These are phyloP conservation scores for Taurulus bubalis DNA, from an alignment of 2,113 vertebrate species.

Conservation along the genomic window DNA sequence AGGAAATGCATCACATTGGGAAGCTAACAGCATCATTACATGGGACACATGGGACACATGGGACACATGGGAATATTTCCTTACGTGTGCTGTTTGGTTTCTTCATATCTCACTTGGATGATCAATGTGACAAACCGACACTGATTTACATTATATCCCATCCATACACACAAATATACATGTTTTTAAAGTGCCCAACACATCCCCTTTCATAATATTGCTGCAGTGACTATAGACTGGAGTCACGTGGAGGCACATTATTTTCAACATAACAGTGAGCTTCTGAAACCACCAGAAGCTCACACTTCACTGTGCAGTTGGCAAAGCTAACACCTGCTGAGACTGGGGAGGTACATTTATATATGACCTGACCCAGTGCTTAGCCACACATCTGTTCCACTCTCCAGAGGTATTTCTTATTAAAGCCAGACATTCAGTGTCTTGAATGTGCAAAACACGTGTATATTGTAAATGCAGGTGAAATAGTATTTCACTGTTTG, in stretches of 20 bases:
- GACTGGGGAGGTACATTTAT: conserved; percentile 28
- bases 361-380: conserved; percentile 32
- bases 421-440: conserved; percentile 66
- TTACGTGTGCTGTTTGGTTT: conserved; percentile 17
- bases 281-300: conserved; percentile 31
- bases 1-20: neutral
- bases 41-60: neutral
- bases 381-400: conserved; percentile 15
- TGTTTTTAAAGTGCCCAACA: conserved; percentile 55
- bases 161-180: conserved; percentile 53
- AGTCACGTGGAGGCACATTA: conserved; percentile 70
- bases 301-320: conserved; percentile 20
- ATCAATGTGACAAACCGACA: conserved; percentile 29
- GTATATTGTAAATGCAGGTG: conserved; percentile 30
- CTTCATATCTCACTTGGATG: conserved; percentile 1
- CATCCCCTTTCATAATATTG: conserved; percentile 48
- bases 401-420: conserved; percentile 66
- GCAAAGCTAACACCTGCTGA: conserved; percentile 8
- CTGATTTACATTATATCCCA: conserved; percentile 15
- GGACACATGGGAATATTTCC: neutral
- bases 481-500: conserved; percentile 39
- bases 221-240: conserved; percentile 58
- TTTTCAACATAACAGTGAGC: conserved; percentile 34
- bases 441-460: conserved; percentile 43
- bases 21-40: neutral